Evolutionary conservation across 1,140 invertebrate genomes (phyloP).

Genomic region (Drosophila oshimai): DNA sequence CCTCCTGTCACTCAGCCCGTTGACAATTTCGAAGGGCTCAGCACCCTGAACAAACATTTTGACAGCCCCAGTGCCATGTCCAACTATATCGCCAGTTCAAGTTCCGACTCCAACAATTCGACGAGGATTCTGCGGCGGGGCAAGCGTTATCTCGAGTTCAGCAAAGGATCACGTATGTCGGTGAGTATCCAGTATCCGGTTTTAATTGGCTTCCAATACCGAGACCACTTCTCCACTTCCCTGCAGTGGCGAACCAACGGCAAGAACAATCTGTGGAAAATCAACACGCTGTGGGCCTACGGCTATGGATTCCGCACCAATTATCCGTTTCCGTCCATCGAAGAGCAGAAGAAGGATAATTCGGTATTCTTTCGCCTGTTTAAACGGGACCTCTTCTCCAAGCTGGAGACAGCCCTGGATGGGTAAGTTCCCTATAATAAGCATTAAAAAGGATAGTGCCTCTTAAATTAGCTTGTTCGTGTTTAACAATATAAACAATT

Average conservation of each 20-base stretch:
- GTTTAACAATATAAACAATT: too few relatives aligned
- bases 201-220: constrained; percentile 31
- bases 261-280: constrained; percentile 84
- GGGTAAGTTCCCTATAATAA: constrained; percentile 65
- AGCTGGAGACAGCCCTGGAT: constrained; percentile 82
- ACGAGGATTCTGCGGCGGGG: constrained; percentile 60
- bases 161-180: constrained; percentile 71
- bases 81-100: background rate
- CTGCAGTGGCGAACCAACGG: constrained; percentile 83
- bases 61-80: constrained; percentile 18
- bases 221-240: background rate
- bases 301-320: constrained; percentile 84
- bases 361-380: constrained; percentile 60
- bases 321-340: constrained; percentile 83
- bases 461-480: too few relatives aligned
- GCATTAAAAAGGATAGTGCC: too few relatives aligned
- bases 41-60: constrained; percentile 20
- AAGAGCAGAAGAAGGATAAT: constrained; percentile 54
- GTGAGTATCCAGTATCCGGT: constrained; percentile 27
- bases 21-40: constrained; percentile 37
- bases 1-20: constrained; percentile 17
- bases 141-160: constrained; percentile 61
- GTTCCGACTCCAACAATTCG: constrained; percentile 29
- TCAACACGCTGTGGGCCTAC: constrained; percentile 84
- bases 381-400: constrained; percentile 81